Evolutionary conservation across 2,797 vertebrate species (phyloP), one percentile per base, ranked within the genome.

Genomic region (Pantherophis vulpinus): DNA sequence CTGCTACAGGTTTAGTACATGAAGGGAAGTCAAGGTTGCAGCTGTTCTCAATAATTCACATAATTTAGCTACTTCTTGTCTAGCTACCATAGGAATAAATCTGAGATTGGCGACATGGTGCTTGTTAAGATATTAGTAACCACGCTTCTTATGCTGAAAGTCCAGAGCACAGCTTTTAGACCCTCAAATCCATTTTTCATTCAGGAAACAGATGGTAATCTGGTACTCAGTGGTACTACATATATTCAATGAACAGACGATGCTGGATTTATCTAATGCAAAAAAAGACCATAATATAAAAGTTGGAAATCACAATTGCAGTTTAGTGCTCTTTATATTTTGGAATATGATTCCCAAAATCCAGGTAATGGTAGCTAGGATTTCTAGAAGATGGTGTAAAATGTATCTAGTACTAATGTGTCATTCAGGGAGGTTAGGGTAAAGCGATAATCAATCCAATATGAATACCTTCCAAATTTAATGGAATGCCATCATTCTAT

Each of bases 1-100:
- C 42, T 70, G 56, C 88, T 96, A 91, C 87, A 95, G 59, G 86
- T 95, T 95, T 95, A 95, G 90, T 94, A 95, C 95, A 93, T 95
- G 92, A 95, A 96, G 95, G 47, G 88, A 91, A 91, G 89, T 95
- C 94, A 96, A 55, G 51, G 91, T 94, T 96, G 95, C 95, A 96
- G 94, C 95, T 95, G 88, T 93, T 93, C 13, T 55, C 94, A 95
- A 94, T 94, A 1, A 95, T 95, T 97, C 93, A 95, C 0, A 1
- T 42, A 6, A 20, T 92, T 94, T 93, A 96, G 87, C 88, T 92
- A 54, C 23, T 86, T 20, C 86, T 93, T 13, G 2, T 93, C 90
- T 2, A 23, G 20, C 6, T 95, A 16, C 91, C 16, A n/a, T 47
- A 66, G 3, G 66, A 93, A 94, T 74, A 93, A 92, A 97, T 56